Percentiles rank a stretch among this genome's conserved stretches.
phyloP scores from a whole-genome alignment of 2,888 invertebrate species.

The Stenodema calcarata region DNA sequence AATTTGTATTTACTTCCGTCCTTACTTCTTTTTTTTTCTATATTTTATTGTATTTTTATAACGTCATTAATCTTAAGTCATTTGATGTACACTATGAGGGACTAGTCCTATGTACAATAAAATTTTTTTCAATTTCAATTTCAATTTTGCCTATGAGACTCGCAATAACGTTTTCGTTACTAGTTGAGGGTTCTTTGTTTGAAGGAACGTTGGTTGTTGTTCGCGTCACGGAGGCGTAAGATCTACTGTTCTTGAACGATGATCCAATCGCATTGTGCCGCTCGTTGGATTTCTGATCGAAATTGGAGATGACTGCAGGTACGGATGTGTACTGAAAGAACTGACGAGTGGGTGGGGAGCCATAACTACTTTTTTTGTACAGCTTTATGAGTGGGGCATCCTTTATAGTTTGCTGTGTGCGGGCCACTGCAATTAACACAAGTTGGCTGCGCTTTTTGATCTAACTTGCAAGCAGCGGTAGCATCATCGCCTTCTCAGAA shows the following conservation, averaged over 20 bases:
- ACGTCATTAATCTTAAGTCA: too few relatives aligned
- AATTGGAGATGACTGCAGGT: not conserved
- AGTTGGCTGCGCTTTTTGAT: not conserved
- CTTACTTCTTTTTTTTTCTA: too few relatives aligned
- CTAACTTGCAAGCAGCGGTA: not conserved
- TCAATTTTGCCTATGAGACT: not conserved
- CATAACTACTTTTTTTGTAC: not conserved
- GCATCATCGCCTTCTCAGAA: constrained; percentile 8
- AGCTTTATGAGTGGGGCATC: constrained; percentile 6
- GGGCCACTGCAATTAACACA: constrained; percentile 11
- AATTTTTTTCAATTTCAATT: too few relatives aligned
- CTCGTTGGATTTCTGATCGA: not conserved
- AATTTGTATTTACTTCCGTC: too few relatives aligned
- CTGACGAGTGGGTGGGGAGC: not conserved
- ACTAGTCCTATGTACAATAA: too few relatives aligned
- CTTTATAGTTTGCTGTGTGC: too few relatives aligned
- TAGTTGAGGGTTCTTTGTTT: not conserved
- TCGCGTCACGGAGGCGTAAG: not conserved
- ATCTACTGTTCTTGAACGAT: not conserved
- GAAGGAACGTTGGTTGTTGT: not conserved
- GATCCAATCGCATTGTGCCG: not conserved
- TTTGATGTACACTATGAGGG: too few relatives aligned
- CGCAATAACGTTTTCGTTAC: too few relatives aligned
- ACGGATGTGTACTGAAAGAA: not conserved
- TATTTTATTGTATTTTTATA: too few relatives aligned